Base-by-base conservation (phyloP, 2,113 vertebrate genomes). In the Polypterus senegalus region DNA sequence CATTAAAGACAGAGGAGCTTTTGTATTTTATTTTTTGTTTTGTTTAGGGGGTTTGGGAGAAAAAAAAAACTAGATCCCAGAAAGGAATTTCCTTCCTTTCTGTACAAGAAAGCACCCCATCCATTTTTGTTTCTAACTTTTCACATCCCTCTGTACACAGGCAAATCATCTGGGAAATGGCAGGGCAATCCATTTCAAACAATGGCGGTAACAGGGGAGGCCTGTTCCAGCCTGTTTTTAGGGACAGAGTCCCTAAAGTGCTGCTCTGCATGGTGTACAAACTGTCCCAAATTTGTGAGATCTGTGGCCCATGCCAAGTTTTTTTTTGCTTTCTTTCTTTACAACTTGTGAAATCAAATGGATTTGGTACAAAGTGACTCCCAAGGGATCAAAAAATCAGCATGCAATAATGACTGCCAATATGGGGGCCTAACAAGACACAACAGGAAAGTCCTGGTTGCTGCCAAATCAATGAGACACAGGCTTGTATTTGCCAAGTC, bases 51-150 rank as follows among this genome's bases (percentile, higher is more conserved):
- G 27, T 86, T 82, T 82, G 84, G 79, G 81, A 45, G 83, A 76
- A 77, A 80, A 65, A 70, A 70, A 77, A 80, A 85, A 80, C 79
- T 75, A 85, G 84, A 88, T 85, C 83, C 85, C 80, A 83, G 76
- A 77, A 82, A 86, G 87, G 77, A 78, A 89, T 90, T 89, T 87
- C 83, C 84, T 89, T 87, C 85, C 82, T 89, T 88, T 88, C 82
- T 85, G 81, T 73, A 76, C 66, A 75, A 80, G 77, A 78, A 81
- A 76, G 78, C 78, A 81, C 73, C 71, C 72, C 74, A 76, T 76
- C 82, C 76, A 83, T 83, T 81, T 86, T 86, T 88, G 86, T 87
- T 73, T 84, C 74, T 85, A 81, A 86, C 85, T 86, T 87, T 87
- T 87, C 85, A 87, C 83, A 83, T 83, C 79, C 84, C 78, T 77